Evolutionary conservation across 2,113 vertebrate species (phyloP).

Genomic region (Psammodynastes pulverulentus): DNA sequence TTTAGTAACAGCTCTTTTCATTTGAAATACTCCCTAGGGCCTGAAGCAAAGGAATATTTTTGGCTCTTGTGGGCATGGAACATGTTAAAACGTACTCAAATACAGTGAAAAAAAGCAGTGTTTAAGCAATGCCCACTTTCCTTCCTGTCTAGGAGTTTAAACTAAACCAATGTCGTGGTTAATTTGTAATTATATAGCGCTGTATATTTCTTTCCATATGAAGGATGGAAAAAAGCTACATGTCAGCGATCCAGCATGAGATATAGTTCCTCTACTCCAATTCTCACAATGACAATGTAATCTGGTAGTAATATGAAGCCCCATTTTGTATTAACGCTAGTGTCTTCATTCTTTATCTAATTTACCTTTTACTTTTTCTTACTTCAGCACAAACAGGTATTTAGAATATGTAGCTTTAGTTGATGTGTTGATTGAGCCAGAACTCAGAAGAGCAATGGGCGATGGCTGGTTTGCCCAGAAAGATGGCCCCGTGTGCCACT

Average conservation of each 20-base stretch:
- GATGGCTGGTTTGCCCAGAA: too few relatives aligned
- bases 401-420: neutral
- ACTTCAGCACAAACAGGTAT: neutral
- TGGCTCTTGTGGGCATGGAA: conserved; percentile 60
- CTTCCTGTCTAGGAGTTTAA: conserved; percentile 77
- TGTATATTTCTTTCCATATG: conserved; percentile 8
- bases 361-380: neutral
- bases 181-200: conserved; percentile 42
- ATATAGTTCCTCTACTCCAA: conserved; percentile 1
- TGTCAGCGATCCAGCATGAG: neutral
- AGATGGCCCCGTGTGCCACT: too few relatives aligned
- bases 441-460: too few relatives aligned
- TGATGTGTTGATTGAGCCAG: neutral
- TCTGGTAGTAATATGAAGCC: neutral
- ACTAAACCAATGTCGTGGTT: conserved; percentile 36
- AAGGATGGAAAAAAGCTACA: conserved; percentile 15
- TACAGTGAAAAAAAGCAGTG: conserved; percentile 69
- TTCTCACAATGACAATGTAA: accelerated
- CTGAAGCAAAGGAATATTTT: conserved; percentile 59
- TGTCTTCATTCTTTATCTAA: neutral
- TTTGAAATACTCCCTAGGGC: conserved; percentile 45
- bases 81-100: conserved; percentile 70
- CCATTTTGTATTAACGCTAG: neutral
- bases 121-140: conserved; percentile 72
- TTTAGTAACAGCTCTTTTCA: conserved; percentile 63